These are phyloP conservation scores for Thaleichthys pacificus DNA, from an alignment of 2,797 vertebrate genomes.

Conservation along the genomic window DNA sequence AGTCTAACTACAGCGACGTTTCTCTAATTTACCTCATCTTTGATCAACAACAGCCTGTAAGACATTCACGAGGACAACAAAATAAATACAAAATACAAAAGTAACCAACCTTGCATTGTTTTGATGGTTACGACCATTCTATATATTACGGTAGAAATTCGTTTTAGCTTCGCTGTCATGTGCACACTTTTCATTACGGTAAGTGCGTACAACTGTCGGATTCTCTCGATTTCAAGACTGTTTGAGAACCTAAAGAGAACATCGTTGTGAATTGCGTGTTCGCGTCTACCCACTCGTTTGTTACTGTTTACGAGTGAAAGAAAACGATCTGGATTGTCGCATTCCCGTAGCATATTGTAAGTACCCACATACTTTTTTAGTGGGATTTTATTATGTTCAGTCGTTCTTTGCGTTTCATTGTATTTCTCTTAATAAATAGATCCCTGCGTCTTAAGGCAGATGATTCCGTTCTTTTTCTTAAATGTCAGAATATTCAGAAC, in stretches of 20 bases:
- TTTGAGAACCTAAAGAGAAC: constrained; percentile 46
- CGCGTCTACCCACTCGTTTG: not conserved
- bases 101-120: not conserved
- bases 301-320: constrained; percentile 2
- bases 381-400: not conserved
- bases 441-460: not conserved
- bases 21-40: too few species aligned
- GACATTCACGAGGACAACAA: too few species aligned
- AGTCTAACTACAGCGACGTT: too few species aligned
- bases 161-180: not conserved
- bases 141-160: constrained; percentile 53
- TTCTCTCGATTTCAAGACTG: constrained; percentile 23
- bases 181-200: constrained; percentile 57
- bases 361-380: not conserved
- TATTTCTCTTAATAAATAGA: not conserved
- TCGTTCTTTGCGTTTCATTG: constrained; percentile 1
- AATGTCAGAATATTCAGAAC: not conserved
- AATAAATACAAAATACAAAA: not conserved
- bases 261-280: constrained; percentile 27
- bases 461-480: not conserved
- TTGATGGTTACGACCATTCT: not conserved
- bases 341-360: not conserved
- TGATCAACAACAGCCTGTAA: too few species aligned
- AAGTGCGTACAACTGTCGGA: constrained; percentile 27
- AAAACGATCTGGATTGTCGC: not conserved